Conservation (phyloP, 2,888 invertebrate species). For the Congeria kusceri region DNA sequence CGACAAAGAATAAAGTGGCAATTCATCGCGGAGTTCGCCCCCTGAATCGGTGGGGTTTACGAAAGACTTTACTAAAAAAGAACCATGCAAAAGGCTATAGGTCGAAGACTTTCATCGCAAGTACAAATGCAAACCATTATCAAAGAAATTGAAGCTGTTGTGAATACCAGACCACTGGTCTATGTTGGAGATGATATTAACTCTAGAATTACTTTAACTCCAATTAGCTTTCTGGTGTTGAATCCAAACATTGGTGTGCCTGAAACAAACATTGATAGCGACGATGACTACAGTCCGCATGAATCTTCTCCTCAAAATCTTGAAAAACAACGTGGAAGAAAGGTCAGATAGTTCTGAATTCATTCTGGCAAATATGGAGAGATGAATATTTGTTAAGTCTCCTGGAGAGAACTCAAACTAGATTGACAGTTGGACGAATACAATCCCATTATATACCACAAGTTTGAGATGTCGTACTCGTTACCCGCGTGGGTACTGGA, state of each 20-base stretch:
- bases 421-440: slow-evolving; percentile 15
- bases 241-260: slow-evolving; percentile 38
- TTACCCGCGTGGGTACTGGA: slow-evolving; percentile 35
- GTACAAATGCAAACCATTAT: slow-evolving; percentile 37
- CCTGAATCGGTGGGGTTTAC: slow-evolving; percentile 49
- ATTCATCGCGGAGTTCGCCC: slow-evolving; percentile 42
- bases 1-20: slow-evolving; percentile 25
- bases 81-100: slow-evolving; percentile 36
- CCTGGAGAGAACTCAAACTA: slow-evolving; percentile 21
- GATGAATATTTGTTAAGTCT: slow-evolving; percentile 47
- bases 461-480: slow-evolving; percentile 7
- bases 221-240: slow-evolving; percentile 37
- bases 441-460: slow-evolving; percentile 5
- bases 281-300: slow-evolving; percentile 15
- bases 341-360: slow-evolving; percentile 23
- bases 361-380: slow-evolving; percentile 33
- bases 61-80: slow-evolving; percentile 46
- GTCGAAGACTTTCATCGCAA: slow-evolving; percentile 14
- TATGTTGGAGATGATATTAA: slow-evolving; percentile 4
- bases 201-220: slow-evolving; percentile 19
- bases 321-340: slow-evolving; percentile 29
- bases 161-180: slow-evolving; percentile 37
- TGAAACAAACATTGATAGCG: slow-evolving; percentile 16
- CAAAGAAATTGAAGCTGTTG: slow-evolving; percentile 39
- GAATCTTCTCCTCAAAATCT: slow-evolving; percentile 15